Conservation (phyloP, 2,888 invertebrate species). For the Drosophila ustulata region DNA sequence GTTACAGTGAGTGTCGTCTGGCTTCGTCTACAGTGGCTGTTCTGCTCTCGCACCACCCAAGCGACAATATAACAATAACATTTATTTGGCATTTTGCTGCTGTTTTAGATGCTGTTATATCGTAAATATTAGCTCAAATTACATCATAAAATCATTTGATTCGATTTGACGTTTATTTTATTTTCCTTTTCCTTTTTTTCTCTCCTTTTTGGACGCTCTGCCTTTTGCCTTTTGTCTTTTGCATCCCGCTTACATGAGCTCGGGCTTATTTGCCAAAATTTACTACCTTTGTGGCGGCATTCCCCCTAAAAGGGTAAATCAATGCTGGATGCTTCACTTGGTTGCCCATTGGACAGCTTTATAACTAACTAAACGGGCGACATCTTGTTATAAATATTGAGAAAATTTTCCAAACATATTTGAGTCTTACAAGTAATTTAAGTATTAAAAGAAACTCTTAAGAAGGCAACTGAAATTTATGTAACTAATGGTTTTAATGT, state of each 20-base stretch:
- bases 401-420: too few relatives aligned
- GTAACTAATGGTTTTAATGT: too few relatives aligned
- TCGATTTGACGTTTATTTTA: constrained; percentile 85
- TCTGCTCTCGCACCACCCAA: constrained; percentile 69
- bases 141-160: constrained; percentile 85
- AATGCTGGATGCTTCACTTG: constrained; percentile 7
- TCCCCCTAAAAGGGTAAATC: constrained; percentile 39
- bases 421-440: too few relatives aligned
- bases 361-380: neutral
- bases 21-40: neutral
- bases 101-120: constrained; percentile 84
- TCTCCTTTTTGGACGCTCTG: neutral
- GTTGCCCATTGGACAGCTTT: neutral
- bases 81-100: constrained; percentile 83
- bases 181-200: constrained; percentile 44
- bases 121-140: constrained; percentile 85
- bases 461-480: too few relatives aligned
- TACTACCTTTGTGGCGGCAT: constrained; percentile 51
- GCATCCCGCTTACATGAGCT: constrained; percentile 18
- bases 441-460: too few relatives aligned
- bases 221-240: constrained; percentile 34
- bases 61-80: constrained; percentile 84
- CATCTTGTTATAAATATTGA: neutral
- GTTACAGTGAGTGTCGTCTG: neutral
- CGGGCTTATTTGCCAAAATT: constrained; percentile 30